These are phyloP conservation scores for Macrobrachium nipponense DNA, from an alignment of 1,140 invertebrate species.

Conservation along the genomic window DNA sequence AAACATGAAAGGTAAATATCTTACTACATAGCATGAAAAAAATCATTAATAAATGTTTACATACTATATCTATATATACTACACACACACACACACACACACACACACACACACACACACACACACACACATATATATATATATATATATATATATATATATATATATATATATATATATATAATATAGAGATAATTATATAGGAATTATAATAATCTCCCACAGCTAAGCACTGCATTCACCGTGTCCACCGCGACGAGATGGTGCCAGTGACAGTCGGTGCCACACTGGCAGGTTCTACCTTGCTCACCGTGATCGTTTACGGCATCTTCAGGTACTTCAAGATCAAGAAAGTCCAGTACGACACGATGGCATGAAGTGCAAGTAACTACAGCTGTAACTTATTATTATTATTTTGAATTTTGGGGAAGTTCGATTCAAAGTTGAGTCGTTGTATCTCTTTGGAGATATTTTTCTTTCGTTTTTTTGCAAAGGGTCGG, in stretches of 20 bases:
- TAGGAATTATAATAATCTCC: too few relatives aligned
- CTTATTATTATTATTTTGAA: not conserved
- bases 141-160: constrained; percentile 28
- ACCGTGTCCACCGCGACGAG: constrained; percentile 44
- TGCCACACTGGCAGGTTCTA: constrained; percentile 34
- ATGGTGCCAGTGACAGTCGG: constrained; percentile 53
- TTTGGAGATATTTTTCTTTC: not conserved
- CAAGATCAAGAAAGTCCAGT: constrained; percentile 56
- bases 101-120: not conserved
- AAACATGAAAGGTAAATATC: too few relatives aligned
- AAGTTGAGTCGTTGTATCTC: not conserved
- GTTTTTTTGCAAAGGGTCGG: too few relatives aligned
- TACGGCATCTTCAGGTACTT: constrained; percentile 57
- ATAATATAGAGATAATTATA: too few relatives aligned
- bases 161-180: constrained; percentile 1
- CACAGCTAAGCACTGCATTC: constrained; percentile 50
- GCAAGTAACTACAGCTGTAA: not conserved
- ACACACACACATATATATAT: constrained; percentile 1
- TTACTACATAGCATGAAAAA: too few relatives aligned
- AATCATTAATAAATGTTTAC: too few relatives aligned
- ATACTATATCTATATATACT: not conserved
- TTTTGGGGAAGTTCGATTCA: not conserved
- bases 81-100: not conserved
- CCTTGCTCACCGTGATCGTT: constrained; percentile 36
- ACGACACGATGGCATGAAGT: constrained; percentile 47